Conservation (phyloP, 2,113 vertebrate genomes). For the Panthera leo region DNA sequence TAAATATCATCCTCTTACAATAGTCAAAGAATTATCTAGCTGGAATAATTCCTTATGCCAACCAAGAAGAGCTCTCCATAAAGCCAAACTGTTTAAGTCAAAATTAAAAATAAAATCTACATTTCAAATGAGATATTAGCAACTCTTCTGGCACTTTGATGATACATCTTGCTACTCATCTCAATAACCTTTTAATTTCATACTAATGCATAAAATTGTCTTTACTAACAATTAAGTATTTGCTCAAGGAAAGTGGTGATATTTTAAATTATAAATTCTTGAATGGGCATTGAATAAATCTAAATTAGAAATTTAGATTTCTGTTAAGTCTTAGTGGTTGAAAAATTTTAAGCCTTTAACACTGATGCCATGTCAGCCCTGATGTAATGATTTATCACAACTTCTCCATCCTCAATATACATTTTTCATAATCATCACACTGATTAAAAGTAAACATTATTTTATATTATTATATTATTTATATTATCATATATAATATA, state of each 20-base stretch:
- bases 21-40: slow-evolving; percentile 57
- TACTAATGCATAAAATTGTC: slow-evolving; percentile 25
- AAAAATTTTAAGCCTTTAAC: neutral
- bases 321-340: neutral
- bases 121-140: slow-evolving; percentile 39
- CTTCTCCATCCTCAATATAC: neutral
- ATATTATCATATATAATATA: neutral
- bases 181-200: slow-evolving; percentile 44
- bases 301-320: slow-evolving; percentile 41
- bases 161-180: neutral
- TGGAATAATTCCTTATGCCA: slow-evolving; percentile 55
- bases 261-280: neutral
- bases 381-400: neutral
- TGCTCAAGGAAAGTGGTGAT: neutral
- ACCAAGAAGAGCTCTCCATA: slow-evolving; percentile 70
- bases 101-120: slow-evolving; percentile 43
- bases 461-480: neutral
- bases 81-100: slow-evolving; percentile 54
- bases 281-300: neutral
- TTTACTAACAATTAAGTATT: neutral
- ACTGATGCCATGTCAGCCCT: neutral
- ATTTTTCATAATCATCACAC: neutral
- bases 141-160: neutral
- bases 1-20: slow-evolving; percentile 79
- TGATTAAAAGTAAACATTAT: neutral